These are phyloP conservation scores for Solea senegalensis DNA, from an alignment of 2,113 vertebrate genomes.

Conservation along the genomic window DNA sequence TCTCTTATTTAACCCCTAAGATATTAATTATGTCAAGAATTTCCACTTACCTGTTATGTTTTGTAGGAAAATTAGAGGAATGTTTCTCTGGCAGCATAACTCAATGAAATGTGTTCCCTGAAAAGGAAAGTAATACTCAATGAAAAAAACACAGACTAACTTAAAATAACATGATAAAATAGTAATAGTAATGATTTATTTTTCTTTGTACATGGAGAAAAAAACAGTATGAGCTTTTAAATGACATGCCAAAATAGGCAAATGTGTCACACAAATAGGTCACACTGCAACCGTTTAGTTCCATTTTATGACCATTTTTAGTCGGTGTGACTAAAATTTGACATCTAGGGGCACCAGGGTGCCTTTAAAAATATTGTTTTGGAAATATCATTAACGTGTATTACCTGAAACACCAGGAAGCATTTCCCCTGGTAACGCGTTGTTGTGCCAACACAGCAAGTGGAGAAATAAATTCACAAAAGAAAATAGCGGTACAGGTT, in stretches of 20 bases:
- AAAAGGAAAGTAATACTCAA: slow-evolving; percentile 47
- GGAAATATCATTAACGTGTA: too few species aligned
- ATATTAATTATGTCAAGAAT: neutral
- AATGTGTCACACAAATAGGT: neutral
- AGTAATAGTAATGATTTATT: neutral
- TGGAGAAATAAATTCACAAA: too few species aligned
- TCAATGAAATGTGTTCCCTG: slow-evolving; percentile 96
- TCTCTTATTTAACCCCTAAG: too few species aligned
- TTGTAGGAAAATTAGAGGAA: slow-evolving; percentile 95
- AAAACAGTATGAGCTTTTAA: neutral
- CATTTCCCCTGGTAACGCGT: too few species aligned
- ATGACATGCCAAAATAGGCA: slow-evolving; percentile 1
- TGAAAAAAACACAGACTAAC: slow-evolving; percentile 1
- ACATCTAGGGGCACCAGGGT: too few species aligned
- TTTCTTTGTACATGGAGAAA: neutral
- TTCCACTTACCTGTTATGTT: slow-evolving; percentile 91
- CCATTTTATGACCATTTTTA: too few species aligned
- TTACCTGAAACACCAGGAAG: too few species aligned
- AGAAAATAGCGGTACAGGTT: too few species aligned
- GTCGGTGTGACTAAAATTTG: too few species aligned
- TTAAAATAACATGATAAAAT: slow-evolving; percentile 2
- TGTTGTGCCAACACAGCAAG: too few species aligned
- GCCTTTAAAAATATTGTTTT: too few species aligned
- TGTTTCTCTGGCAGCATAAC: slow-evolving; percentile 95
- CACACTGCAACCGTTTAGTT: too few species aligned